Evolutionary conservation across 2,888 invertebrate genomes (phyloP).

Genomic region (Hybos culiciformis): DNA sequence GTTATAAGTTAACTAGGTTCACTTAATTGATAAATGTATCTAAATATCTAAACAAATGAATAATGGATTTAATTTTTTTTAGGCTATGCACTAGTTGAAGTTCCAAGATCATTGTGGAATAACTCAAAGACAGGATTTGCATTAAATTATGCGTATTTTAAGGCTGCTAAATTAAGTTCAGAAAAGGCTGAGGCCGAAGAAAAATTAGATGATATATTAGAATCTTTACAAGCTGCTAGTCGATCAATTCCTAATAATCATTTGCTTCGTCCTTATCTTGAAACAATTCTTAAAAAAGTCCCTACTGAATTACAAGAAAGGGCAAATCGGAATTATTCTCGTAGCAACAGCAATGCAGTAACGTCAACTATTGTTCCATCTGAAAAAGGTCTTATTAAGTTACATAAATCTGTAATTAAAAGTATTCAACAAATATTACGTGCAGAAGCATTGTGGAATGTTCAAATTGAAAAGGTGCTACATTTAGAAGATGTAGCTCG

Average conservation of each 20-base stretch:
- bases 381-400: constrained; percentile 71
- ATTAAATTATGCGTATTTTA: constrained; percentile 79
- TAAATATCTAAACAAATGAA: neutral
- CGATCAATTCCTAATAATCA: constrained; percentile 62
- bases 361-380: constrained; percentile 54
- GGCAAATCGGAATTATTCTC: constrained; percentile 45
- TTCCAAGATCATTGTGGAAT: constrained; percentile 84
- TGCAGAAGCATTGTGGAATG: constrained; percentile 87
- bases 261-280: constrained; percentile 63
- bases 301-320: constrained; percentile 64
- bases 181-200: constrained; percentile 97
- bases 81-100: constrained; percentile 90
- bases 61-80: neutral
- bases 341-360: constrained; percentile 37
- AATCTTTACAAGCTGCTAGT: constrained; percentile 73
- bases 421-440: constrained; percentile 83
- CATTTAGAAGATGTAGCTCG: constrained; percentile 77
- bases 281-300: constrained; percentile 80
- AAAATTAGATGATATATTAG: constrained; percentile 85
- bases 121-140: constrained; percentile 74
- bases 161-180: constrained; percentile 82
- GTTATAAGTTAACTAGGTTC: too few relatives aligned
- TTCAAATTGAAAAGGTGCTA: constrained; percentile 64
- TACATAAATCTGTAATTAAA: constrained; percentile 87
- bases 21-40: too few relatives aligned